A percentile compares a stretch with the other conserved stretches of the same genome.
These are phyloP conservation scores for Himalopsyche kuldschensis DNA, from an alignment of 2,888 invertebrate genomes.

Conservation along the genomic window DNA sequence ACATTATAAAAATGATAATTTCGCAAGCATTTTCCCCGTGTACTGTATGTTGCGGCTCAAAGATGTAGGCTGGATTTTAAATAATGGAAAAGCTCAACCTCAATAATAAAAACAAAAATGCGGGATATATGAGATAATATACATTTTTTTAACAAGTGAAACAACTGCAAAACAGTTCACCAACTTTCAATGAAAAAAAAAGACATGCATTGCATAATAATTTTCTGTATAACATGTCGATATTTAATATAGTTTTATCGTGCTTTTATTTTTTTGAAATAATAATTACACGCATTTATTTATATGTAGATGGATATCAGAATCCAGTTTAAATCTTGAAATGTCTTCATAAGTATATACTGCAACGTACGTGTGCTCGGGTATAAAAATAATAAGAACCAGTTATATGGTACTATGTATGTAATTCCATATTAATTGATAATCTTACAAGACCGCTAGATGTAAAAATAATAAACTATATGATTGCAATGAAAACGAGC, in stretches of 20 bases:
- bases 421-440: conserved; percentile 28
- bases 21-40: no score
- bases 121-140: no score
- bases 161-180: no score
- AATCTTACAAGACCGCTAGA: conserved; percentile 6
- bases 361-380: not conserved
- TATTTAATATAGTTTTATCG: not conserved
- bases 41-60: no score
- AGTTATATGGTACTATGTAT: conserved; percentile 18
- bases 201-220: not conserved
- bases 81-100: no score
- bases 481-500: not conserved
- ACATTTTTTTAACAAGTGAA: no score
- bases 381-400: conserved; percentile 3
- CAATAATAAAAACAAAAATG: no score
- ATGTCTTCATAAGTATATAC: not conserved
- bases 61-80: no score
- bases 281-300: not conserved
- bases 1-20: no score
- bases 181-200: no score
- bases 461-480: not conserved
- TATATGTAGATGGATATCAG: not conserved
- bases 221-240: not conserved
- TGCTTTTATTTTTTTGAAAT: not conserved
- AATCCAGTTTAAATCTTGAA: conserved; percentile 5